Evolutionary conservation across 1,140 invertebrate species (phyloP).

Genomic region (Latrodectus geometricus): DNA sequence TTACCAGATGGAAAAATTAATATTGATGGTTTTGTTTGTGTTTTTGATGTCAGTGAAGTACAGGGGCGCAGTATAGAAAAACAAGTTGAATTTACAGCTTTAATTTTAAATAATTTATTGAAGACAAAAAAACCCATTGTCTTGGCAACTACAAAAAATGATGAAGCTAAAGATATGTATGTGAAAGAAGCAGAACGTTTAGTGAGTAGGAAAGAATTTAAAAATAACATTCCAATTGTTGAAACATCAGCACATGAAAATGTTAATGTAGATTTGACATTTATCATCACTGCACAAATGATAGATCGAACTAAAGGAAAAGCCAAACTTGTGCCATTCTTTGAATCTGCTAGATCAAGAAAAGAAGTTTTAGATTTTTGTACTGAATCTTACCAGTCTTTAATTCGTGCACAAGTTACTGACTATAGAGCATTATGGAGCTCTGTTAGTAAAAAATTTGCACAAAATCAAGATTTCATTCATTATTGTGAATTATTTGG

Average conservation of each 20-base stretch:
- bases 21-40: constrained; percentile 95
- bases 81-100: constrained; percentile 80
- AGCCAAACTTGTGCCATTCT: constrained; percentile 82
- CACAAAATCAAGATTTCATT: constrained; percentile 88
- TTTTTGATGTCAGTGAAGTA: constrained; percentile 95
- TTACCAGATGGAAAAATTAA: constrained; percentile 92
- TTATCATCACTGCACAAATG: constrained; percentile 91
- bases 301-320: constrained; percentile 82
- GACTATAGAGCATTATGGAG: constrained; percentile 90
- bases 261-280: constrained; percentile 95
- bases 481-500: constrained; percentile 90
- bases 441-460: constrained; percentile 85
- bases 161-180: constrained; percentile 88
- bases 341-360: constrained; percentile 85
- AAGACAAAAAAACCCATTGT: constrained; percentile 97
- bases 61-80: constrained; percentile 85
- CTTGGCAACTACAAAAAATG: constrained; percentile 95
- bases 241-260: constrained; percentile 97
- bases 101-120: constrained; percentile 83
- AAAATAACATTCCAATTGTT: constrained; percentile 83
- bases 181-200: constrained; percentile 90
- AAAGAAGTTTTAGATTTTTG: constrained; percentile 90
- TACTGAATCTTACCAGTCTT: constrained; percentile 86
- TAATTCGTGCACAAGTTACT: constrained; percentile 83
- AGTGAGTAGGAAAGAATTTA: constrained; percentile 91